Conservation (phyloP, 2,888 invertebrate genomes). For the Scotopteryx bipunctaria region DNA sequence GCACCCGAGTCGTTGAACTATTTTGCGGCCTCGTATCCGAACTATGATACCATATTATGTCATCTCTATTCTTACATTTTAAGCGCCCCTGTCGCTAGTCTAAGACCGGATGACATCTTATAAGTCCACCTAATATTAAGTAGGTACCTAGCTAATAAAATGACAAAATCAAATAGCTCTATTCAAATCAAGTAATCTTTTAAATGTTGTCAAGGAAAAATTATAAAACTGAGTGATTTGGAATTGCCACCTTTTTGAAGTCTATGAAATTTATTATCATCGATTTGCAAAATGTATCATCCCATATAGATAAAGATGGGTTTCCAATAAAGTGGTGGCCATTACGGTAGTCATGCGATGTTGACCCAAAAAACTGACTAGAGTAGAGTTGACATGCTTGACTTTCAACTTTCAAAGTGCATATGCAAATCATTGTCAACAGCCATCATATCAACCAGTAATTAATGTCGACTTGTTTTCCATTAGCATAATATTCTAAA, state of each 20-base stretch:
- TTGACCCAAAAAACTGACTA: too few relatives aligned
- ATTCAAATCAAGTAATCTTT: background rate
- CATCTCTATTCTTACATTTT: constrained; percentile 17
- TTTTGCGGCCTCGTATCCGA: constrained; percentile 15
- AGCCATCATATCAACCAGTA: too few relatives aligned
- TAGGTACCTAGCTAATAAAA: background rate
- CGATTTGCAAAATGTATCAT: too few relatives aligned
- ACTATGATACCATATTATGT: constrained; percentile 16
- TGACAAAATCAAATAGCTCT: background rate
- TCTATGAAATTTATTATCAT: too few relatives aligned
- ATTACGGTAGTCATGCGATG: too few relatives aligned
- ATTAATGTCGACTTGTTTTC: too few relatives aligned
- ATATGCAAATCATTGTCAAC: too few relatives aligned
- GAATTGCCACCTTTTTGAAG: background rate
- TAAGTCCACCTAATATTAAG: constrained; percentile 6
- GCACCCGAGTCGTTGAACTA: constrained; percentile 23
- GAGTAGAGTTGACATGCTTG: too few relatives aligned
- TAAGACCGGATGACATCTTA: constrained; percentile 1
- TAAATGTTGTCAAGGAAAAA: background rate
- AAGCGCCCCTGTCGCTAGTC: constrained; percentile 14
- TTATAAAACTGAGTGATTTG: background rate
- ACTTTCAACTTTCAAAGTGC: too few relatives aligned
- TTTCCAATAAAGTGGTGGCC: too few relatives aligned
- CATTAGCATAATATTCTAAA: background rate
- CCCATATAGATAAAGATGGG: too few relatives aligned